A percentile compares a stretch with the other conserved stretches of the same genome.
phyloP scores from a whole-genome alignment of 2,113 vertebrate genomes.

The Nothocercus nigrocapillus region DNA sequence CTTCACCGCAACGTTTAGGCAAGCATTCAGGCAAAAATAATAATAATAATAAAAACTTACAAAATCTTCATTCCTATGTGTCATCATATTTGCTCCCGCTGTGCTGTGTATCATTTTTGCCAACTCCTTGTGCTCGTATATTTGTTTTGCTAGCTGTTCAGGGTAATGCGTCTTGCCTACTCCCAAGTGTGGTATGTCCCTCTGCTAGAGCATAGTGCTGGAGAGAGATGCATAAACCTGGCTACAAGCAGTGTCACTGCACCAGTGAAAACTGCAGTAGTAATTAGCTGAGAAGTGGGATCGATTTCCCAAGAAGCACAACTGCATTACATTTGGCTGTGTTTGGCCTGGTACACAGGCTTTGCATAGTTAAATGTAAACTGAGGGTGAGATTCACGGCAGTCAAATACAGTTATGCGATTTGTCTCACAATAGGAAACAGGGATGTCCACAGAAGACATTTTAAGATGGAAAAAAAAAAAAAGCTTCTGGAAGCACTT shows the following conservation, averaged over 20 bases:
- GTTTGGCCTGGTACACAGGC: not conserved
- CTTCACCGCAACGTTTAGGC: not conserved
- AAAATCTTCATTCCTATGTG: not conserved
- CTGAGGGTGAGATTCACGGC: not conserved
- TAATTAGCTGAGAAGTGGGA: not conserved
- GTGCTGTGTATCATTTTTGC: not conserved
- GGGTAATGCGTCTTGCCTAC: not conserved
- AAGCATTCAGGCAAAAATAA: not conserved
- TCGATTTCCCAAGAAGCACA: not conserved
- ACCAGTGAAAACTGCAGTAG: not conserved
- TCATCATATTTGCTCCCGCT: not conserved
- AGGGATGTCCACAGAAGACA: fast-evolving
- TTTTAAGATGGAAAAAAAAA: not conserved
- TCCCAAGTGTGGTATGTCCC: fast-evolving
- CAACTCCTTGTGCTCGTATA: not conserved
- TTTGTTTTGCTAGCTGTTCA: not conserved
- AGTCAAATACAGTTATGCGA: not conserved
- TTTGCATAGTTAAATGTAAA: not conserved
- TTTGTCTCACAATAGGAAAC: not conserved
- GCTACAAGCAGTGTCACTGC: not conserved
- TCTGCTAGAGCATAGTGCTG: not conserved
- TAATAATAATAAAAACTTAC: fast-evolving
- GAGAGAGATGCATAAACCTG: not conserved
- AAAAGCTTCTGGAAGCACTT: not conserved
- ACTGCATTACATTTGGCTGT: not conserved